Conservation (phyloP, 2,888 invertebrate genomes). For the Meteorus colon region DNA sequence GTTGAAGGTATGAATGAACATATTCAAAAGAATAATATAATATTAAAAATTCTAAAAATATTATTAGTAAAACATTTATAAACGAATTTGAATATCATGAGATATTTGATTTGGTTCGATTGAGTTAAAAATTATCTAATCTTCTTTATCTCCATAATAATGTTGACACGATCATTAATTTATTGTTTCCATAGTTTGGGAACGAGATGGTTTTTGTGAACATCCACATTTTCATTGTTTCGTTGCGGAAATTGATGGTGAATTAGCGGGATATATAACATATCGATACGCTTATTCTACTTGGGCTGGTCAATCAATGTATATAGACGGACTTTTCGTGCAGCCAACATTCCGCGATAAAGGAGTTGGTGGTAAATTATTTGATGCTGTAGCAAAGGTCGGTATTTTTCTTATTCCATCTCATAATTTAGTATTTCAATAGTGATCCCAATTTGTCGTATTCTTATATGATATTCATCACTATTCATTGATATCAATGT, state of each 20-base stretch:
- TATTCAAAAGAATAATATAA: background rate
- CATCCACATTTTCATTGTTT: constrained; percentile 83
- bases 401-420: background rate
- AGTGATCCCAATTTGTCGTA: background rate
- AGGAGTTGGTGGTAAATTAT: constrained; percentile 81
- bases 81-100: no score
- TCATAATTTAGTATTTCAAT: constrained; percentile 5
- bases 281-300: constrained; percentile 90
- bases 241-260: constrained; percentile 77
- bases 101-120: no score
- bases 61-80: no score
- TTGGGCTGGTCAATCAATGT: constrained; percentile 86
- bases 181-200: constrained; percentile 75
- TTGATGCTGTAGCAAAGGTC: constrained; percentile 82
- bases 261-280: constrained; percentile 84
- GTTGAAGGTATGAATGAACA: constrained; percentile 74
- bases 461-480: constrained; percentile 1
- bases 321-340: constrained; percentile 92
- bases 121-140: no score
- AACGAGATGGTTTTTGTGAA: constrained; percentile 82
- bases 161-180: background rate
- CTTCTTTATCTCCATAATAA: background rate
- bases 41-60: background rate
- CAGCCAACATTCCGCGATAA: constrained; percentile 78
- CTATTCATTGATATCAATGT: background rate